Base-by-base conservation (phyloP, 2,797 vertebrate species). In the Parambassis ranga region DNA sequence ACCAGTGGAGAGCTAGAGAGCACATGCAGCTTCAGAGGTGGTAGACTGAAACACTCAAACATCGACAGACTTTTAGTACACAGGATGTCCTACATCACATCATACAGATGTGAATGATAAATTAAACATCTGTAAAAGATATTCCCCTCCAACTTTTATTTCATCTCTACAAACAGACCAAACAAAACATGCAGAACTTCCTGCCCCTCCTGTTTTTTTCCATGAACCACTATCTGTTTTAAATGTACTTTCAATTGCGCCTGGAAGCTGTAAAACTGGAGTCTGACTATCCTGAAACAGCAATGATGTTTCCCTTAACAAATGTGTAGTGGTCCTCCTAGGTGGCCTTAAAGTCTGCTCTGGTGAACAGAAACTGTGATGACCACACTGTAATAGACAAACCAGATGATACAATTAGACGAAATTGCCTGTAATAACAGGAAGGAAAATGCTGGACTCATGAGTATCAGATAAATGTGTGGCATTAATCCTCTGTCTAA, bases 221-320 rank as follows among this genome's bases (percentile, higher is more conserved):
- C 68, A 70, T 19, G 77, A 56, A 77, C 79, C 71, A 85, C 87
- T 90, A 86, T 87, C 75, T 85, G 65, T 72, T 90, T 81, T 82
- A 71, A 86, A 82, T 71, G 55, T 58, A 74, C 67, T 79, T 66
- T 66, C 65, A 79, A 75, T 72, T 62, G 59, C 74, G 73, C 63
- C 81, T 78, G 63, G 50, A 68, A 81, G 75, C 75, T 82, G 49
- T 58, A 65, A 61, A 76, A 61, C 30, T 37, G 42, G 48, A 42
- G 43, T 53, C 37, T 38, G 44, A 43, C 69, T 67, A 63, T 70
- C 71, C 63, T 75, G 70, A 75, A 71, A 65, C 51, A 74, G 70
- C 62, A 44, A 55, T 80, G 31, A 70, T 14, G 36, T 44, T 65
- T 81, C 48, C 58, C 59, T 43, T 56, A 33, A 58, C 69, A 71